These are phyloP conservation scores for Nycticryphes semicollaris DNA, from an alignment of 2,113 vertebrate genomes.

Conservation along the genomic window DNA sequence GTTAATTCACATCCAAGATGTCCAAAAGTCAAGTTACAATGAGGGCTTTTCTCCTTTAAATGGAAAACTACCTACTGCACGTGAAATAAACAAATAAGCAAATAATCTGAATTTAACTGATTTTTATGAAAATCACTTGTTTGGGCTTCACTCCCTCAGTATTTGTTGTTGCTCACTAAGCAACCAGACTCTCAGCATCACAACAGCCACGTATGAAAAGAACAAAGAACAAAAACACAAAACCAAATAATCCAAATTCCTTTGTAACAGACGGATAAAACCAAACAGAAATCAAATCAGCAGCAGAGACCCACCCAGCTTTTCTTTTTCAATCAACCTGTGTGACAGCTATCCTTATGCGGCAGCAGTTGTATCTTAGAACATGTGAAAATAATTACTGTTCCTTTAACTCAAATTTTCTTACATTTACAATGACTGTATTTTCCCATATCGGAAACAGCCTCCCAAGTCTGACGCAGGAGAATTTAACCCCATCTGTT, in stretches of 20 bases:
- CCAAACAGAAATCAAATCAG: not conserved
- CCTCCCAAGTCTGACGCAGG: not conserved
- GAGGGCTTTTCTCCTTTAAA: not conserved
- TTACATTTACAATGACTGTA: not conserved
- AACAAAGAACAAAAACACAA: not conserved
- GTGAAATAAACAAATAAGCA: not conserved
- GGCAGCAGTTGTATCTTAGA: not conserved
- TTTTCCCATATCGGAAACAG: not conserved
- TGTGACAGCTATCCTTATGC: not conserved
- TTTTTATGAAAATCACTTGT: not conserved
- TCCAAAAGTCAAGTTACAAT: not conserved
- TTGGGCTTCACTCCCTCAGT: not conserved
- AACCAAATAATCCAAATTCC: not conserved
- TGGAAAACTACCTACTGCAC: not conserved
- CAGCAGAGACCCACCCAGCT: not conserved
- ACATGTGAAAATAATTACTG: not conserved
- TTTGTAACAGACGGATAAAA: slow-evolving; percentile 16
- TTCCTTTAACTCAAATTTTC: slow-evolving; percentile 2
- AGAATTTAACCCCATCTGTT: slow-evolving; percentile 38
- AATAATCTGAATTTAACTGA: not conserved
- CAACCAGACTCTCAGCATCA: slow-evolving; percentile 20
- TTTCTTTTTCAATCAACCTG: slow-evolving; percentile 15
- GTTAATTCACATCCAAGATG: not conserved
- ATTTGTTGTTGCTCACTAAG: slow-evolving; percentile 42
- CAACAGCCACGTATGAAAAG: not conserved